A percentile compares a stretch with the other conserved stretches of the same genome.
Conservation (phyloP, 2,888 invertebrate species). For the Ctenicera cuprea region DNA sequence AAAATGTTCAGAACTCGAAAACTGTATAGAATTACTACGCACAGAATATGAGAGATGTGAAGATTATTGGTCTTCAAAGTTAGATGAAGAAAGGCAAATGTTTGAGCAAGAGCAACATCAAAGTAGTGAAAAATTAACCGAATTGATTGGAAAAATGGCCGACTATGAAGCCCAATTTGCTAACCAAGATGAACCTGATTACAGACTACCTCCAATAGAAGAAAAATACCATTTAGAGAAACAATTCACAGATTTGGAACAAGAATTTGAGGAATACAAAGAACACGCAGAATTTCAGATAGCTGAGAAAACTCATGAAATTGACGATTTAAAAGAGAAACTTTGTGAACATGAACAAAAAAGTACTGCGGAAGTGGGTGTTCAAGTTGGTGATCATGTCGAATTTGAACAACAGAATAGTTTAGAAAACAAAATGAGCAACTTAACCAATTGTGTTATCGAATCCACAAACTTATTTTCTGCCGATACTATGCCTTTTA, state of each 20-base stretch:
- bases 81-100: conserved; percentile 85
- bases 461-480: conserved; percentile 68
- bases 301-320: conserved; percentile 76
- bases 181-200: conserved; percentile 71
- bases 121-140: conserved; percentile 84
- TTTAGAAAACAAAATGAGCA: conserved; percentile 63
- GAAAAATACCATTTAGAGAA: conserved; percentile 84
- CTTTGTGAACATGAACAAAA: conserved; percentile 69
- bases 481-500: conserved; percentile 65
- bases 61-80: conserved; percentile 89
- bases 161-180: conserved; percentile 87
- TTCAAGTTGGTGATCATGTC: conserved; percentile 45
- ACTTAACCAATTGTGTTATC: conserved; percentile 66
- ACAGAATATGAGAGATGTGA: conserved; percentile 90
- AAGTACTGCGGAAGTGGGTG: conserved; percentile 54
- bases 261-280: conserved; percentile 79
- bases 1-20: conserved; percentile 81
- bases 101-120: conserved; percentile 85
- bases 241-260: conserved; percentile 82
- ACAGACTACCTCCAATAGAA: conserved; percentile 84
- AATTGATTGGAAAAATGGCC: conserved; percentile 83
- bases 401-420: conserved; percentile 60
- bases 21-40: conserved; percentile 83
- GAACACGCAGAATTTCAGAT: conserved; percentile 74
- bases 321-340: conserved; percentile 74